Base-by-base conservation (phyloP, 2,113 vertebrate species). In the Nerophis ophidion region DNA sequence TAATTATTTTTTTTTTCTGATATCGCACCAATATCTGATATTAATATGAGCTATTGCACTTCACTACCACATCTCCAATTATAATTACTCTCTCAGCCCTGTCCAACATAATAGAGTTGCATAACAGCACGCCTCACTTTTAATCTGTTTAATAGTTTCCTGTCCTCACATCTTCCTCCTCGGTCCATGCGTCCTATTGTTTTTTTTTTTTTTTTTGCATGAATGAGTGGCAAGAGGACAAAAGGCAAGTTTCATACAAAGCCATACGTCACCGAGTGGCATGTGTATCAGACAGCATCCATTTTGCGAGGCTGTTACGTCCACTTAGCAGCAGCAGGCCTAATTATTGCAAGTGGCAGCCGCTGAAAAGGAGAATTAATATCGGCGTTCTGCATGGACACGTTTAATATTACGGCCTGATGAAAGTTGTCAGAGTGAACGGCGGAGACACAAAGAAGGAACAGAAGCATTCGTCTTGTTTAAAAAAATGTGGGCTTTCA, bases 301-400 rank as follows among this genome's bases (percentile, higher is more conserved):
- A 87, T 83, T 79, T 84, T 79, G 59, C 48, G 65, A 56, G 50
- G 66, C 70, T 66, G 71, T 59, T 71, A 61, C 63, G 65, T 68
- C 84, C 72, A 66, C 62, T 77, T 63, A 71, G 58, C 72, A 71
- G 71, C 70, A 53, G 54, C 48, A 15, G 46, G 42, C 58, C 72
- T 85, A 85, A 87, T 84, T 81, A 84, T 68, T 80, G 68, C 70
- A 83, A 77, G 81, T 81, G 83, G 75, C 71, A 70, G 74, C 70
- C 69, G 57, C 15, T 68, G 60, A 79, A 81, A 72, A 44, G 70
- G 53, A 72, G 63, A 71, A 83, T 82, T 83, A 77, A 86, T 82
- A 72, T 82, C 10, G 68, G 15, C 50, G 73, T 82, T 86, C 74
- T 74, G 67, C 79, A 64, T 72, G 79, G 71, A 67, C 70, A 71